Evolutionary conservation across 2,797 vertebrate genomes (phyloP), one percentile per base, ranked within the genome.

Genomic region (Lepilemur ruficaudatus): DNA sequence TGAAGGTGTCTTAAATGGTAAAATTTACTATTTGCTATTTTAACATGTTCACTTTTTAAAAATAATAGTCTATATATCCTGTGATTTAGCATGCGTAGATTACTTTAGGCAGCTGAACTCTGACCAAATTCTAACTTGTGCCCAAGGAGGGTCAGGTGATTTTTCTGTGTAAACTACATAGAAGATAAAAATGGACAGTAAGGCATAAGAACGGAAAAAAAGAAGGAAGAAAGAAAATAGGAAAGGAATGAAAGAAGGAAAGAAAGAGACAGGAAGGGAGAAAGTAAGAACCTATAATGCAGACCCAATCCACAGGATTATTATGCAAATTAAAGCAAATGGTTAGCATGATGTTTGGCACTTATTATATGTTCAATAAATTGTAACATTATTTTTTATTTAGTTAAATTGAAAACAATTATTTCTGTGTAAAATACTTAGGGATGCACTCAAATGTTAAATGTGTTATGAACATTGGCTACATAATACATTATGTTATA

Each of bases 21-120:
- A 98, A 94, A 67, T 90, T 87, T 96, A 97, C 89, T 98, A 98
- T 97, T 97, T 98, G 88, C 93, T 95, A 85, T 97, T 93, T 97
- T 97, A 92, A 89, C 85, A 10, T 43, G 38, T 70, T 88, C 70
- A 95, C 87, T 35, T 94, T 88, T 97, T 91, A 86, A 76, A 88
- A 97, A 94, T 95, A 89, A 65, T 69, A 93, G 67, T 38, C 0
- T 35, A 38, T 95, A 95, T 89, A 83, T 76, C 72, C 93, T 78
- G 55, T 93, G 72, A 79, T 2, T 79, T 79, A 93, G 92, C 93
- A 95, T 87, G 83, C 95, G 91, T 18, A 35, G 57, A 43, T 94
- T 50, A 5, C 69, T 95, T 97, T 97, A 95, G 55, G 73, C 76
- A 89, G 28, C 50, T 79, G 57, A 59, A 79, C 15, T 52, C 59